Evolutionary conservation across 2,797 vertebrate genomes (phyloP), one percentile per base, ranked within the genome.

Genomic region (Scolopax rusticola): DNA sequence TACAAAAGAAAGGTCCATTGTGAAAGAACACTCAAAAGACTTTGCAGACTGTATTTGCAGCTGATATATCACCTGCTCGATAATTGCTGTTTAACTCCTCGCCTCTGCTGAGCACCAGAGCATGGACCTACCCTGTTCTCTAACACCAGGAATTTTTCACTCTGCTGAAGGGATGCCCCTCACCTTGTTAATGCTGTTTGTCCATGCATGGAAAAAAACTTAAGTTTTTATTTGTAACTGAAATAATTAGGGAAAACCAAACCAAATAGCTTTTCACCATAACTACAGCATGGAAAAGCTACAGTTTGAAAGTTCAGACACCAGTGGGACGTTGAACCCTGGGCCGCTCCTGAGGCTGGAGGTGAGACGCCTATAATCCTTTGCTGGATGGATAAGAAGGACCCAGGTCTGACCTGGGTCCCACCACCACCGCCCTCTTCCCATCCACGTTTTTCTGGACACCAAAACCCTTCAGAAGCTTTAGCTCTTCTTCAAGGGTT

Each of bases 381-480:
- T 12, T 4, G 56, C 25, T 11, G 73, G 19, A 11, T 2, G 3
- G 25, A 18, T 2, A 16, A 9, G 30, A 32, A 2, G 8, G 57
- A 48, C 57, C 54, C 24, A 8, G n/a, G 14, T 43, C 47, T 9
- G 11, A 53, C 28, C 28, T 6, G 14, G 15, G 45, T 8, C 74
- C 41, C 51, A 41, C 53, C 33, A 11, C 2, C 20, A 5, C 27
- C 15, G 7, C 17, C 64, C 56, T 50, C 64, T 67, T 67, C 11
- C 33, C 54, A 38, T 32, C 65, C 7, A 56, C 15, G 16, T 40
- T 76, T 38, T 45, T 74, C 74, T 25, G 59, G 71, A 74, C 45
- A 36, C 17, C 6, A 38, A 89, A 96, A 81, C 68, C 56, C 92
- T 81, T 27, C 63, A 84, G 84, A 93, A 97, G 86, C 95, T 97